Percentiles rank a stretch among this genome's conserved stretches.
phyloP scores from a whole-genome alignment of 1,140 invertebrate genomes.

The Formica exsecta region DNA sequence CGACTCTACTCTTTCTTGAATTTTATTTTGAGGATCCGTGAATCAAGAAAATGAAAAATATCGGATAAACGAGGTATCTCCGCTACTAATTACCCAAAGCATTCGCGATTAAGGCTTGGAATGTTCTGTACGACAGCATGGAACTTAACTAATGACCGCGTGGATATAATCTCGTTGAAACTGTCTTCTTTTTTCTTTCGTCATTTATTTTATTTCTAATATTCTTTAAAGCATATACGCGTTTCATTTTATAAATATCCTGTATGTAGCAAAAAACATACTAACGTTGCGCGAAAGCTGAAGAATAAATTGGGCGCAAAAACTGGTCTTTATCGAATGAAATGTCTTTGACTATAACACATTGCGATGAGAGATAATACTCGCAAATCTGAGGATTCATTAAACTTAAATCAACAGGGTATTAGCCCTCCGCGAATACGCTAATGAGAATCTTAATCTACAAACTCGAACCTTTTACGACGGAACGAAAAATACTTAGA shows the following conservation, averaged over 20 bases:
- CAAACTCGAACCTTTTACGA: neutral
- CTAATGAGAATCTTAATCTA: slow-evolving; percentile 21
- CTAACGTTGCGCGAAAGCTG: neutral
- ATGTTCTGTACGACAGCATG: neutral
- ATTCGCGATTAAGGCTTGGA: neutral
- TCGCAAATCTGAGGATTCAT: slow-evolving; percentile 32
- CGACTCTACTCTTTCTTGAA: neutral
- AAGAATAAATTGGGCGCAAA: slow-evolving; percentile 14
- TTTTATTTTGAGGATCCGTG: slow-evolving; percentile 6
- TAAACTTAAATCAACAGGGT: slow-evolving; percentile 37
- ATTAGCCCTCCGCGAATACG: neutral
- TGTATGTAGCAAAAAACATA: slow-evolving; percentile 3
- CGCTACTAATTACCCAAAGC: neutral
- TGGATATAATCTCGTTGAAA: neutral
- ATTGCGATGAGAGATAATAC: slow-evolving; percentile 7
- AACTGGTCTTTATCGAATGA: slow-evolving; percentile 30
- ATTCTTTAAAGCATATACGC: neutral
- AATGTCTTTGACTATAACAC: neutral
- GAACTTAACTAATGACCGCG: neutral
- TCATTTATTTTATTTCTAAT: slow-evolving; percentile 20
- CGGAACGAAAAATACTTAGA: neutral
- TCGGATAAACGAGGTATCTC: neutral
- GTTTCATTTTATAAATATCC: slow-evolving; percentile 11
- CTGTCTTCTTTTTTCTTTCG: neutral
- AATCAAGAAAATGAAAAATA: neutral